These are phyloP conservation scores for Zoanthus gigantus DNA, from an alignment of 92 coral and sea anemone species.

Conservation along the genomic window DNA sequence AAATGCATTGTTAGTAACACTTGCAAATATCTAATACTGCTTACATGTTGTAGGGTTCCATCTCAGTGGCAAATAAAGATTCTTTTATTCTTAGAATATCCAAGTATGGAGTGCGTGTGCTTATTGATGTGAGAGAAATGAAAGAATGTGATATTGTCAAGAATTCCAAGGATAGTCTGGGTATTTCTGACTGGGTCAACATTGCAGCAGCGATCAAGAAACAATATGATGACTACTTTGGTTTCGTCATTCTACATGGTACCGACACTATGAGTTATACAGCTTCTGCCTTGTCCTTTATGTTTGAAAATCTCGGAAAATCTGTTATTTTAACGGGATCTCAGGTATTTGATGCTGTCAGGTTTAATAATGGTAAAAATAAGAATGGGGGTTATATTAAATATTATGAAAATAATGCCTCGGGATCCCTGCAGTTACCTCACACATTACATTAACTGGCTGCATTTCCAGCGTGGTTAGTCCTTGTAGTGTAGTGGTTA, in stretches of 20 bases:
- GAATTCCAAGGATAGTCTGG: conserved; percentile 89
- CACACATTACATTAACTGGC: no score
- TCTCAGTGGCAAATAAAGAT: no score
- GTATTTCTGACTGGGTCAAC: conserved; percentile 91
- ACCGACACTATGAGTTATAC: conserved; percentile 96
- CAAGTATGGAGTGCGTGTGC: conserved; percentile 84
- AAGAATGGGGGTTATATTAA: no score
- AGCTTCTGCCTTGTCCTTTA: conserved; percentile 94
- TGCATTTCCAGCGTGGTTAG: no score
- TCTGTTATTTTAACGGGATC: conserved; percentile 95
- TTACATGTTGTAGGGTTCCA: no score
- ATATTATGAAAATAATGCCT: no score
- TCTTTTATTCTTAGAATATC: conserved; percentile 61
- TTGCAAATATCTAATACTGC: no score
- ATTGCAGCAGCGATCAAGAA: conserved; percentile 88
- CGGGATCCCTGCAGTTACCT: no score
- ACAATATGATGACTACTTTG: conserved; percentile 81
- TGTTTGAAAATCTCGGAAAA: conserved; percentile 96
- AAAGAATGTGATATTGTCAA: conserved; percentile 74
- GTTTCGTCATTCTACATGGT: conserved; percentile 96
- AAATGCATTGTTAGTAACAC: no score
- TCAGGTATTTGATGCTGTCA: conserved; percentile 63
- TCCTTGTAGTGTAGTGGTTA: no score
- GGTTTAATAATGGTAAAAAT: not conserved
- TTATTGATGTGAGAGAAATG: conserved; percentile 91